A percentile compares a stretch with the other conserved stretches of the same genome.
Evolutionary conservation across 2,113 vertebrate genomes (phyloP).

Genomic region (Xiphorhynchus elegans): DNA sequence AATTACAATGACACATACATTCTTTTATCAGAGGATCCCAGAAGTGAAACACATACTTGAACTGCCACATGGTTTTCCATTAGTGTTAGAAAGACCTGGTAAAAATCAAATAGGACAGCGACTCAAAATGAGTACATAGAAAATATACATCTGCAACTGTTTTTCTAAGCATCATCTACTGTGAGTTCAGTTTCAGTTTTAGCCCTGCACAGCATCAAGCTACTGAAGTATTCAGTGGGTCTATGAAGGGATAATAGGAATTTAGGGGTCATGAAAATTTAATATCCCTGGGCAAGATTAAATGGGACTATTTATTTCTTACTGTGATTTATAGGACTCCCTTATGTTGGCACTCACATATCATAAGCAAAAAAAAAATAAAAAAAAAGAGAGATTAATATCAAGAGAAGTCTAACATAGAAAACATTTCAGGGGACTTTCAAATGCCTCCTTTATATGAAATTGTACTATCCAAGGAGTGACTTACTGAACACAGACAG

Average conservation of each 20-base stretch:
- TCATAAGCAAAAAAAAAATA: not conserved
- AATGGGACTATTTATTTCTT: constrained; percentile 10
- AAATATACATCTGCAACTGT: not conserved
- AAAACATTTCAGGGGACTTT: not conserved
- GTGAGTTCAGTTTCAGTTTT: not conserved
- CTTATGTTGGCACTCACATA: not conserved
- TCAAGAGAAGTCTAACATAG: not conserved
- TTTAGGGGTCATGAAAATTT: not conserved
- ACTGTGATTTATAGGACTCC: not conserved
- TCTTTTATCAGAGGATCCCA: not conserved
- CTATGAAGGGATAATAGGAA: not conserved
- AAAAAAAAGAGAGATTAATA: not conserved
- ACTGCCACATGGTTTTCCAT: not conserved
- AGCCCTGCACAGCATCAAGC: not conserved
- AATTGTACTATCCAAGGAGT: not conserved
- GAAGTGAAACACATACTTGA: not conserved
- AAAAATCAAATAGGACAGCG: not conserved
- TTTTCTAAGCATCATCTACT: not conserved
- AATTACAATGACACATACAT: not conserved
- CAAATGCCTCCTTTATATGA: not conserved
- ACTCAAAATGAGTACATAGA: not conserved
- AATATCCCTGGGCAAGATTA: not conserved
- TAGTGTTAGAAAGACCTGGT: not conserved
- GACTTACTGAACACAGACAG: not conserved
- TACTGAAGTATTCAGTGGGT: not conserved